Base-by-base conservation (phyloP, 2,888 invertebrate genomes). In the Synanthedon andrenaeformis region DNA sequence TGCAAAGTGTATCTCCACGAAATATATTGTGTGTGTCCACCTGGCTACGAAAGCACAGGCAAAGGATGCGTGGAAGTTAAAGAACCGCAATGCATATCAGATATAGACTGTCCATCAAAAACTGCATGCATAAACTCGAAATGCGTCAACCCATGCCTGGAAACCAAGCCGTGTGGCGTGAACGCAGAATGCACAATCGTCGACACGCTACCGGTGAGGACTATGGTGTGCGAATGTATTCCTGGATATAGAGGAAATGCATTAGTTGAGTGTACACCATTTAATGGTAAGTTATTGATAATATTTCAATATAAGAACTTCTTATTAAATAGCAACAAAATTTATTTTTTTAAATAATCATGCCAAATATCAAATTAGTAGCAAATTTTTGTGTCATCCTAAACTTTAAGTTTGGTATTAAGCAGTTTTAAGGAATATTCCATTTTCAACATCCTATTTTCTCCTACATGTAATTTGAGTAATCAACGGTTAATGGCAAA, bases 181-280 rank as follows among this genome's bases (percentile, higher is more conserved):
- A 95, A 95, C 69, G 92, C 95, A 0, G 89, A 91, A 56, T 96
- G 96, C 70, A 91, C 90, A 57, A 92, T 95, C 2, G 81, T 94
- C 41, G 93, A 96, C 69, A 95, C 96, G 0, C 84, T 91, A 52
- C 95, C 96, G 10, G 93, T 96, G 0, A 90, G 94, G 70, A 96
- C 96, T 8, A 94, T 96, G 93, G 91, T 94, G 58, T 97, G 96
- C 70, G 93, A 94, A 77, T 97, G 97, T 73, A 74, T 93, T 50
- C 93, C 94, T 42, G 96, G 96, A 57, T 96, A 93, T 72, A 92
- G 92, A 78, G 97, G 96, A 74, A 95, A 96, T 73, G 96, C 96
- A 17, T 92, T 95, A 8, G 89, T 93, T 10, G 92, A 93, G 69
- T 97, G 96, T 70, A 76, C 70, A 57, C 75, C 81, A 11, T 92